These are phyloP conservation scores for Engystomops pustulosus DNA, from an alignment of 2,113 vertebrate species.

Conservation along the genomic window DNA sequence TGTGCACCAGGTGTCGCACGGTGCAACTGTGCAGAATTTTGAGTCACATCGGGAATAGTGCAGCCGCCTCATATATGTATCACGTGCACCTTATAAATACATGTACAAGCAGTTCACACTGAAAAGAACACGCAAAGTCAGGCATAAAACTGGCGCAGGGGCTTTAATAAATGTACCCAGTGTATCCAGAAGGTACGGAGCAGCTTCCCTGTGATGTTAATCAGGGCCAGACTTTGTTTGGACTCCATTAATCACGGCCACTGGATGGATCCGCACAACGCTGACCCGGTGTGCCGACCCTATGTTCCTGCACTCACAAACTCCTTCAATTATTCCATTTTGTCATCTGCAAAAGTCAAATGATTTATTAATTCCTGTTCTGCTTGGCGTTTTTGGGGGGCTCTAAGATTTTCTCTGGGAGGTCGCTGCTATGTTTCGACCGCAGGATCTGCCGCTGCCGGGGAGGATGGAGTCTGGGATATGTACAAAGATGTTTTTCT, in stretches of 20 bases:
- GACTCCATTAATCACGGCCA: constrained; percentile 55
- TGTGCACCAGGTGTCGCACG: too few relatives aligned
- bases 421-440: constrained; percentile 34
- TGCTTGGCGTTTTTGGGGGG: constrained; percentile 25
- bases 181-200: background rate
- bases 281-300: constrained; percentile 54
- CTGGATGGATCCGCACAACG: constrained; percentile 39
- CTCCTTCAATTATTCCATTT: constrained; percentile 55
- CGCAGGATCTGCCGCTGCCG: background rate
- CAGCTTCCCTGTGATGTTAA: constrained; percentile 24
- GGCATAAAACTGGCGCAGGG: too few relatives aligned
- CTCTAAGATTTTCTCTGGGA: constrained; percentile 40
- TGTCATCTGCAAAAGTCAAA: constrained; percentile 52
- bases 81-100: too few relatives aligned
- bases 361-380: constrained; percentile 57
- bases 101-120: background rate
- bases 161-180: background rate
- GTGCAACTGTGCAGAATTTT: too few relatives aligned
- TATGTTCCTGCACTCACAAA: constrained; percentile 46
- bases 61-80: too few relatives aligned
- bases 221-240: constrained; percentile 54
- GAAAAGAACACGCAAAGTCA: too few relatives aligned
- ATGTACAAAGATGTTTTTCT: constrained; percentile 5
- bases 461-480: background rate
- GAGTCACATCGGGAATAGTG: too few relatives aligned